Evolutionary conservation across 2,797 vertebrate species (phyloP).

Genomic region (Dryobates pubescens): DNA sequence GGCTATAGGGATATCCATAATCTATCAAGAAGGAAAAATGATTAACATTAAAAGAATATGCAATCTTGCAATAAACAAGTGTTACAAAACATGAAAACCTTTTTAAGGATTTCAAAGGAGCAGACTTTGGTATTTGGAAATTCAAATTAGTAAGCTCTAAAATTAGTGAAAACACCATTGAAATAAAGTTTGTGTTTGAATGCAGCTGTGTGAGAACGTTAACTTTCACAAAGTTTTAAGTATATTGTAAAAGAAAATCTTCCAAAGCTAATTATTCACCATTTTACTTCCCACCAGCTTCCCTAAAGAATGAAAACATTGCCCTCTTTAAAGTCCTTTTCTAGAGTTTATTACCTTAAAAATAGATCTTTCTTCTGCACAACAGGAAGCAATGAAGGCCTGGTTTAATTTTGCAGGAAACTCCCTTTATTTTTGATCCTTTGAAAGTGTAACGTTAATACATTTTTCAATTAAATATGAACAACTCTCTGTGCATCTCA

Average conservation of each 20-base stretch:
- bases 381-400: conserved; percentile 60
- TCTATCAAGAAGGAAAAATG: not conserved
- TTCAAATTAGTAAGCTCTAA: conserved; percentile 50
- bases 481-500: conserved; percentile 51
- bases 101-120: conserved; percentile 31
- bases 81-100: conserved; percentile 17
- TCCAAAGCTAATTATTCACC: conserved; percentile 59
- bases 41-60: conserved; percentile 7
- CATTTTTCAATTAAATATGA: conserved; percentile 71
- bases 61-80: not conserved
- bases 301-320: conserved; percentile 58
- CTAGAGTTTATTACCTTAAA: conserved; percentile 61
- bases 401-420: conserved; percentile 68
- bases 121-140: conserved; percentile 37
- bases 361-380: conserved; percentile 60
- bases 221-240: conserved; percentile 60
- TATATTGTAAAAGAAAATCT: conserved; percentile 47
- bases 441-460: conserved; percentile 70
- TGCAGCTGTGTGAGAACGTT: conserved; percentile 47
- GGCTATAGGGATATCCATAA: not conserved
- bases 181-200: conserved; percentile 51
- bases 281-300: conserved; percentile 60
- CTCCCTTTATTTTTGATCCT: conserved; percentile 64
- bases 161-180: conserved; percentile 43
- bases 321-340: conserved; percentile 57